phyloP scores from a whole-genome alignment of 2,797 vertebrate species.

The Mormyrus proboscirostris region DNA sequence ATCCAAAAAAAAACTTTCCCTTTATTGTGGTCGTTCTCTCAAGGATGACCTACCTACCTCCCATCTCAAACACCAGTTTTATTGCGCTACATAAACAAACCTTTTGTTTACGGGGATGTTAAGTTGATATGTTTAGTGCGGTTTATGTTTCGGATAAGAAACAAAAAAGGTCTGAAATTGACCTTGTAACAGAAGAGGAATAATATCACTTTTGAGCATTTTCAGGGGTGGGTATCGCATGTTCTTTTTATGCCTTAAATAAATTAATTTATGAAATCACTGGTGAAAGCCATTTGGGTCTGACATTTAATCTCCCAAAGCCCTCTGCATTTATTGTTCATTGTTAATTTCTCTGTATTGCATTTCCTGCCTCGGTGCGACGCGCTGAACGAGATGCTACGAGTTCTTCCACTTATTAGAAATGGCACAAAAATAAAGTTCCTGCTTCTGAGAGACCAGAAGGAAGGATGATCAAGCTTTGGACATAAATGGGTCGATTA shows the following conservation, averaged over 20 bases:
- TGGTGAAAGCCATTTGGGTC: background rate
- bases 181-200: constrained; percentile 10
- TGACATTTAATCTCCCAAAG: constrained; percentile 5
- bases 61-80: background rate
- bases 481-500: background rate
- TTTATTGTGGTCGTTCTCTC: background rate
- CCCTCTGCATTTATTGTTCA: background rate
- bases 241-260: constrained; percentile 13
- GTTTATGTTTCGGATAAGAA: background rate
- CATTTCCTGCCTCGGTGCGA: background rate
- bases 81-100: constrained; percentile 1
- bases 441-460: background rate
- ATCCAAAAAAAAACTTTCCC: background rate
- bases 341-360: background rate
- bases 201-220: background rate
- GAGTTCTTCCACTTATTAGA: background rate
- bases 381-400: background rate
- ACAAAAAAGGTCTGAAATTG: constrained; percentile 6
- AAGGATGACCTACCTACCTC: background rate
- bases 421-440: background rate
- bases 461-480: background rate
- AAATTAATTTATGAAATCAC: constrained; percentile 15
- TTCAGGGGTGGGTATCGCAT: background rate
- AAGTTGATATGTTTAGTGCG: constrained; percentile 8
- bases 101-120: background rate